phyloP scores from a whole-genome alignment of 1,140 invertebrate genomes.

The Cataglyphis hispanica region DNA sequence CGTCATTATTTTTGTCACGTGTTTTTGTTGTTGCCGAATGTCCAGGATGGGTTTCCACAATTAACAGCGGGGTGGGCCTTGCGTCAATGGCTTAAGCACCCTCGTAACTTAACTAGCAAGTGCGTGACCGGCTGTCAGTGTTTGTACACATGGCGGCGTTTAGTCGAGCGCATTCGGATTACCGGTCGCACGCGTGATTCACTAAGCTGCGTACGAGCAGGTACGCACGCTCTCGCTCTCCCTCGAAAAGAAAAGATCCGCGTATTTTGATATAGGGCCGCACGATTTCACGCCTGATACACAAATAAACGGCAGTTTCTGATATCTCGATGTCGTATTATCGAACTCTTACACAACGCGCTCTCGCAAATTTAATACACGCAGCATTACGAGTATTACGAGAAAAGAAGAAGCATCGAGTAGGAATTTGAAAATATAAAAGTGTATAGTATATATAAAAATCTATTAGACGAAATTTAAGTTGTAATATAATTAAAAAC shows the following conservation, averaged over 20 bases:
- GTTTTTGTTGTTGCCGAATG: conserved; percentile 51
- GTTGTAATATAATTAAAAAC: neutral
- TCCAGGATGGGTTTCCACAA: conserved; percentile 46
- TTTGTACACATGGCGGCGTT: conserved; percentile 78
- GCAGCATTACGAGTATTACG: neutral
- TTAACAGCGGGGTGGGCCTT: conserved; percentile 41
- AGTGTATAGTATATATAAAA: neutral
- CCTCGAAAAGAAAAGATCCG: conserved; percentile 21
- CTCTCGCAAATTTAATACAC: neutral
- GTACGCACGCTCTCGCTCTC: conserved; percentile 21
- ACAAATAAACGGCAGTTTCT: conserved; percentile 30
- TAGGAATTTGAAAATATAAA: neutral
- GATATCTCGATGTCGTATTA: conserved; percentile 31
- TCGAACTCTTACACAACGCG: neutral
- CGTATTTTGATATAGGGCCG: conserved; percentile 48
- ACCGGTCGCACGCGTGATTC: conserved; percentile 69
- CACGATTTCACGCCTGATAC: conserved; percentile 37
- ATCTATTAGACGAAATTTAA: neutral
- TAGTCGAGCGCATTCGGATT: conserved; percentile 75
- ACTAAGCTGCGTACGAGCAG: conserved; percentile 52
- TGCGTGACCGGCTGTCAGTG: conserved; percentile 78
- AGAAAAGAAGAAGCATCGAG: neutral
- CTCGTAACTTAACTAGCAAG: conserved; percentile 73
- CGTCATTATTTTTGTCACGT: conserved; percentile 35
- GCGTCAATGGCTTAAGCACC: conserved; percentile 62